phyloP scores from a whole-genome alignment of 2,797 vertebrate genomes.

The Tachyglossus aculeatus region DNA sequence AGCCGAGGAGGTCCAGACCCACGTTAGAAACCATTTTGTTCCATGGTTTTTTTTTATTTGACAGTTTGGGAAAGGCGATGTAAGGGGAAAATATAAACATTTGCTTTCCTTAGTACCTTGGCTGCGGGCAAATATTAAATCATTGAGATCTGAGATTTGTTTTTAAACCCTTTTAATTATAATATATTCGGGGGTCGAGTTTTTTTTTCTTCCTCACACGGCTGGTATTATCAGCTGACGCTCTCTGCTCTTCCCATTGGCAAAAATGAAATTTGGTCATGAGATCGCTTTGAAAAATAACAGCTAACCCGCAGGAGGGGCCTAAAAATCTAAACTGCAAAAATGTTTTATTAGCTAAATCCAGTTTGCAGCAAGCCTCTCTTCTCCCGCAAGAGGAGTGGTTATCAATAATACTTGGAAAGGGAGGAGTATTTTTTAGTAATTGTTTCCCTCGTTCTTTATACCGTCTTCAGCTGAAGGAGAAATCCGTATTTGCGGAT shows the following conservation, averaged over 20 bases:
- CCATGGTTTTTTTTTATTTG: constrained; percentile 62
- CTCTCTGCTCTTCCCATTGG: constrained; percentile 45
- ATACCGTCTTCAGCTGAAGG: constrained; percentile 50
- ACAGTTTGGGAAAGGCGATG: constrained; percentile 36
- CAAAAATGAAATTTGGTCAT: constrained; percentile 40
- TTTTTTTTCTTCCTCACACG: constrained; percentile 30
- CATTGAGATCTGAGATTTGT: constrained; percentile 25
- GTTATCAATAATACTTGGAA: constrained; percentile 39
- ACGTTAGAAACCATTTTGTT: constrained; percentile 56
- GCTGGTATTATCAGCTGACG: constrained; percentile 26
- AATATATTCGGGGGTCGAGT: constrained; percentile 15
- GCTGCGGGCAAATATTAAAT: constrained; percentile 61
- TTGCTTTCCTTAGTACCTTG: constrained; percentile 55
- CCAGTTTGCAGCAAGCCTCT: constrained; percentile 40
- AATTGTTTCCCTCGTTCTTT: constrained; percentile 62
- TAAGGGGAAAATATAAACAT: constrained; percentile 33
- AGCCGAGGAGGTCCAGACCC: constrained; percentile 53
- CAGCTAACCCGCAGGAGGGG: constrained; percentile 9
- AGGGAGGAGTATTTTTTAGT: constrained; percentile 54
- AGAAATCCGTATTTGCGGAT: constrained; percentile 65
- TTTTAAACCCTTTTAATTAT: constrained; percentile 39
- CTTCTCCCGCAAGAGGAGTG: constrained; percentile 37
- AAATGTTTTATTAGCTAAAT: constrained; percentile 24
- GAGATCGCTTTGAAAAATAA: constrained; percentile 29
- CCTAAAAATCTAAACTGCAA: constrained; percentile 21